Conservation (phyloP, 2,797 vertebrate species). For the Enteromius anoplus region DNA sequence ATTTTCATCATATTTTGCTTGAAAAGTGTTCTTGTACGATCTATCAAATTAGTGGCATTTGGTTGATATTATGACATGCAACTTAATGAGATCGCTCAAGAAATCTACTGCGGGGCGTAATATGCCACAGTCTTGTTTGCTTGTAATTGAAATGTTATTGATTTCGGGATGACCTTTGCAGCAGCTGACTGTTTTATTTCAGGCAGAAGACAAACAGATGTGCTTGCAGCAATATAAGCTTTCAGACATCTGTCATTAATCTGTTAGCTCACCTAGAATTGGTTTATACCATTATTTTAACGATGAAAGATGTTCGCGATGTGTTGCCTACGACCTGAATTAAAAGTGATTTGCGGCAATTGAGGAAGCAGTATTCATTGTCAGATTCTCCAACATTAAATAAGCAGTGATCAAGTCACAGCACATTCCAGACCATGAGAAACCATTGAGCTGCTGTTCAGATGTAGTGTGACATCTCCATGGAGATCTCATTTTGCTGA, state of each 20-base stretch:
- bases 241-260: constrained; percentile 2
- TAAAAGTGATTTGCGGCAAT: not conserved
- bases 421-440: constrained; percentile 5
- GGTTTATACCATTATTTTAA: not conserved
- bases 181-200: constrained; percentile 58
- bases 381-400: not conserved
- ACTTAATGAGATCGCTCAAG: constrained; percentile 35
- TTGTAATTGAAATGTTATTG: constrained; percentile 61
- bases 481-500: not conserved
- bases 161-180: constrained; percentile 61
- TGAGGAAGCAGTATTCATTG: not conserved
- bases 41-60: not conserved
- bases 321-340: not conserved
- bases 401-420: not conserved
- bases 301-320: not conserved
- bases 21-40: not conserved
- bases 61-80: constrained; percentile 18
- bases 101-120: constrained; percentile 26
- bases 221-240: constrained; percentile 35
- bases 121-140: constrained; percentile 25
- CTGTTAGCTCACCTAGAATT: constrained; percentile 6
- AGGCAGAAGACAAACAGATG: constrained; percentile 55
- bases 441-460: constrained; percentile 10
- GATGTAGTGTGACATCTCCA: constrained; percentile 1
- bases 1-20: not conserved